Evolutionary conservation across 2,888 invertebrate species (phyloP).

Genomic region (Sipha maydis): DNA sequence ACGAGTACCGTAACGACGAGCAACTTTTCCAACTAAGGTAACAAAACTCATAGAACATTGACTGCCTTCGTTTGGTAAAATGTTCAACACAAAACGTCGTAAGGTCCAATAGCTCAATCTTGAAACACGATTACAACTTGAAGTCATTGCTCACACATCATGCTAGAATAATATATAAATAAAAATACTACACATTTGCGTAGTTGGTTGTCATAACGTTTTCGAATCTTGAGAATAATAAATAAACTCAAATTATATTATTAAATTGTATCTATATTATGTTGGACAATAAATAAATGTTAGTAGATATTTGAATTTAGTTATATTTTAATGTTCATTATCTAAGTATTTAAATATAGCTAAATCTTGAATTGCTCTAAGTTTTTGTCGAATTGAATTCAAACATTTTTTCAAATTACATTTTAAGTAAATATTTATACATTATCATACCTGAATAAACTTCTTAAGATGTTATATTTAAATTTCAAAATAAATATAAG

Average conservation of each 20-base stretch:
- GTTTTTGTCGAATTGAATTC: too few species aligned
- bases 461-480: too few species aligned
- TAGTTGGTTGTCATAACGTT: neutral
- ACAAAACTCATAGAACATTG: neutral
- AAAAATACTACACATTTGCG: neutral
- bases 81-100: slow-evolving; percentile 16
- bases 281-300: too few species aligned
- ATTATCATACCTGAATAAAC: too few species aligned
- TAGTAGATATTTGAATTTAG: too few species aligned
- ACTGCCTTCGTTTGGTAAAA: neutral
- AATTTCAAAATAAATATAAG: too few species aligned
- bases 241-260: neutral
- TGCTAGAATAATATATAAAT: neutral
- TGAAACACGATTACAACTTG: neutral
- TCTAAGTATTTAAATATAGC: too few species aligned
- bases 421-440: too few species aligned
- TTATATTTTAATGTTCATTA: too few species aligned
- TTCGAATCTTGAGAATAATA: neutral
- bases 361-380: too few species aligned
- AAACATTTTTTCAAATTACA: too few species aligned
- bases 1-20: neutral
- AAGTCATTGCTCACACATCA: neutral
- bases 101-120: slow-evolving; percentile 40
- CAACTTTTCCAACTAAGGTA: neutral
- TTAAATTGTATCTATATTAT: neutral